Percentiles rank a stretch among this genome's conserved stretches.
Evolutionary conservation across 1,140 invertebrate genomes (phyloP).

Genomic region (Drosophila pruinosa): DNA sequence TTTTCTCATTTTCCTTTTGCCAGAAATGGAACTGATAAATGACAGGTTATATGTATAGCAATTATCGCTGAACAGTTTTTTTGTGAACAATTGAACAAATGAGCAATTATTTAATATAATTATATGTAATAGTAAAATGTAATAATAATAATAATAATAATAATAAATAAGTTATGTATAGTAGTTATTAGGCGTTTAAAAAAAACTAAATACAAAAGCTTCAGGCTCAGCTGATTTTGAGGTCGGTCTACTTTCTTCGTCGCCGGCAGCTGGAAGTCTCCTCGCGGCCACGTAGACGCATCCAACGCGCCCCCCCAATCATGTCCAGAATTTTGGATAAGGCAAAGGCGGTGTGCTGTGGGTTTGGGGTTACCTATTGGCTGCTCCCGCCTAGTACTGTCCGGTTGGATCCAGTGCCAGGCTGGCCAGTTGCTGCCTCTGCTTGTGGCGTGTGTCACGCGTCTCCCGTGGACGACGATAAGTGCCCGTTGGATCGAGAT

Average conservation of each 20-base stretch:
- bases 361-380: background rate
- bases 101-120: slow-evolving; percentile 63
- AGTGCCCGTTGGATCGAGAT: slow-evolving; percentile 75
- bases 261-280: slow-evolving; percentile 82
- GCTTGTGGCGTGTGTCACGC: slow-evolving; percentile 66
- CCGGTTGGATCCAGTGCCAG: slow-evolving; percentile 72
- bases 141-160: slow-evolving; percentile 58
- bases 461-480: slow-evolving; percentile 66
- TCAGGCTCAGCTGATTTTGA: background rate
- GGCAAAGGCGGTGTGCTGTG: slow-evolving; percentile 61
- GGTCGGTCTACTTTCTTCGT: slow-evolving; percentile 64
- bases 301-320: slow-evolving; percentile 76
- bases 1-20: slow-evolving; percentile 27
- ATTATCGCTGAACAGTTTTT: slow-evolving; percentile 15
- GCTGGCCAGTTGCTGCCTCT: slow-evolving; percentile 34
- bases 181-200: slow-evolving; percentile 53
- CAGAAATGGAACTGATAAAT: slow-evolving; percentile 47
- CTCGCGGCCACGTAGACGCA: slow-evolving; percentile 80
- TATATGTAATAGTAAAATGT: slow-evolving; percentile 52
- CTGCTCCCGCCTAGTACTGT: slow-evolving; percentile 74
- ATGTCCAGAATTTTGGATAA: slow-evolving; percentile 64
- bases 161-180: slow-evolving; percentile 65
- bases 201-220: slow-evolving; percentile 69
- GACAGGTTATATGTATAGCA: slow-evolving; percentile 14
- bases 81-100: slow-evolving; percentile 52